Conservation (phyloP, 1,140 invertebrate genomes). For the Diabrotica undecimpunctata region DNA sequence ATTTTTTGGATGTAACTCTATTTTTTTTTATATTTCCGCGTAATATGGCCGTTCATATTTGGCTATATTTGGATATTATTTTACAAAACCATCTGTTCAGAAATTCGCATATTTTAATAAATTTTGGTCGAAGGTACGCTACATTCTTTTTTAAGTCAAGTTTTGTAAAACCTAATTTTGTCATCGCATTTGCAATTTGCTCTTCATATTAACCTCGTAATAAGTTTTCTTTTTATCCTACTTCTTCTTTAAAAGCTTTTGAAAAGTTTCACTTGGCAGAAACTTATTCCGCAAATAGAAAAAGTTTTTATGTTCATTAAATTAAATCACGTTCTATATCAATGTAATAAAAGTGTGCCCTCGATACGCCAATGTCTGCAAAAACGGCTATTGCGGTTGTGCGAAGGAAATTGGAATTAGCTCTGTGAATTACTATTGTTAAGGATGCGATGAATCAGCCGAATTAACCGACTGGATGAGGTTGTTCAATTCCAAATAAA, state of each 20-base stretch:
- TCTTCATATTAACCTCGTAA: not conserved
- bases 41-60: too few species aligned
- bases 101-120: too few species aligned
- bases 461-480: constrained; percentile 10
- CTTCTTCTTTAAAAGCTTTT: not conserved
- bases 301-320: constrained; percentile 3
- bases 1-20: too few species aligned
- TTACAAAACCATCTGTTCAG: too few species aligned
- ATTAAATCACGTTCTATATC: constrained; percentile 2
- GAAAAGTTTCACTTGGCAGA: not conserved
- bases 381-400: constrained; percentile 3
- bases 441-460: constrained; percentile 16
- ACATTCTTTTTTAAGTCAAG: too few species aligned
- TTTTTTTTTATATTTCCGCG: too few species aligned
- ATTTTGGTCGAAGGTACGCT: too few species aligned
- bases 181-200: too few species aligned
- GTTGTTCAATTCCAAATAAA: constrained; percentile 11
- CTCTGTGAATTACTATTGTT: constrained; percentile 14
- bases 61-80: too few species aligned
- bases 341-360: not conserved
- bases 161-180: too few species aligned
- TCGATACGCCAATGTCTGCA: constrained; percentile 1
- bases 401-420: constrained; percentile 15
- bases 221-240: not conserved
- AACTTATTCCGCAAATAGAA: not conserved